Evolutionary conservation across 2,797 vertebrate genomes (phyloP), one percentile per base, ranked within the genome.

Genomic region (Gouania willdenowi): DNA sequence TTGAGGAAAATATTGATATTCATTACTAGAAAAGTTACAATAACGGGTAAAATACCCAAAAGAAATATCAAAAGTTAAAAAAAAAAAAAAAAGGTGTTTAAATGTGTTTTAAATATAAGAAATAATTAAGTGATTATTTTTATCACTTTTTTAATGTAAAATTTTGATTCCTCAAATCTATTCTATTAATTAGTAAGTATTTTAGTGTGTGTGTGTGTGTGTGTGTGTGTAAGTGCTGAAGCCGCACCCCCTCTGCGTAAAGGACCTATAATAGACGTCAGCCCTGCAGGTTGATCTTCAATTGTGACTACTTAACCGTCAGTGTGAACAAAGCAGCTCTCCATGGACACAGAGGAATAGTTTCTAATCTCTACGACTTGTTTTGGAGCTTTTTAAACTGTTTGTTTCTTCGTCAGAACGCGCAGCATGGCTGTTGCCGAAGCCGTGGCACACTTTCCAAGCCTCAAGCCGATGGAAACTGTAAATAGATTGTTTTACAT

Each of bases 371-470:
- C n/a, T n/a, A n/a, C n/a, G n/a, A n/a, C n/a, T n/a, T n/a, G 13
- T 13, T 31, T 42, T 27, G 5, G 4, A 18, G 19, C 15, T 37
- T 32, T 37, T n/a, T 24, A 14, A n/a, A n/a, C n/a, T n/a, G n/a
- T n/a, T 19, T 8, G 1, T 8, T 30, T 7, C 21, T 23, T 21
- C 19, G n/a, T n/a, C n/a, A 6, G 10, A 8, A 33, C 44, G 44
- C 1, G 3, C 21, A 6, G 8, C 69, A 91, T 90, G 84, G 89
- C 90, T 72, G 81, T 81, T 63, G 83, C 77, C 37, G 90, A 89
- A 32, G 84, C 84, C 6, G 10, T 82, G 5, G 56, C 81, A 1
- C 57, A 86, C 14, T 93, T 92, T 32, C 47, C 82, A 22, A 66
- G 42, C 45, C 49, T 68, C 23, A 69, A 77, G 44, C 25, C 60